These are phyloP conservation scores for Drosophila putrida DNA, from an alignment of 2,888 invertebrate genomes.

Conservation along the genomic window DNA sequence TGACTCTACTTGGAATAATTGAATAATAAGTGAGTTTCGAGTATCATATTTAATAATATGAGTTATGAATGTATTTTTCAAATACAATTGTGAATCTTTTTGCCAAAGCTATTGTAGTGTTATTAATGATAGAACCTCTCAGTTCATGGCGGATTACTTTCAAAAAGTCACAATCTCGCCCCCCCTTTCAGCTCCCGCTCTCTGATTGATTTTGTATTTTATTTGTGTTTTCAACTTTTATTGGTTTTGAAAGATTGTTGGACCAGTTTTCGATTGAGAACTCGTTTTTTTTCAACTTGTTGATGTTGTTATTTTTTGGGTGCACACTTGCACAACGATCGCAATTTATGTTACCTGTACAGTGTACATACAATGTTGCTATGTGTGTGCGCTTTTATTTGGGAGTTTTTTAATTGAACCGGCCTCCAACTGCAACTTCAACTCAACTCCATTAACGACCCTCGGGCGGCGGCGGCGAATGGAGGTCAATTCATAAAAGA, in stretches of 20 bases:
- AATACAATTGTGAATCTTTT: conserved; percentile 23
- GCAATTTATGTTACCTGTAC: conserved; percentile 50
- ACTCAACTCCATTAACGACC: conserved; percentile 49
- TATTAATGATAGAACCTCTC: conserved; percentile 57
- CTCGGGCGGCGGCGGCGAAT: conserved; percentile 60
- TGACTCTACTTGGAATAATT: conserved; percentile 4
- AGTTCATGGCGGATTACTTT: conserved; percentile 74
- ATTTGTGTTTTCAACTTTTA: conserved; percentile 18
- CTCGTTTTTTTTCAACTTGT: conserved; percentile 49
- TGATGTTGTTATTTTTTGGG: conserved; percentile 25
- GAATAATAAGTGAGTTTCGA: conserved; percentile 42
- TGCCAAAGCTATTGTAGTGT: conserved; percentile 22
- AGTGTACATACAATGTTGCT: conserved; percentile 33
- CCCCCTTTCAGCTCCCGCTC: background rate
- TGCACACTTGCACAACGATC: conserved; percentile 61
- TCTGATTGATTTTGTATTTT: conserved; percentile 39
- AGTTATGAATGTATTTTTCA: conserved; percentile 10
- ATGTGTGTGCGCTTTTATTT: conserved; percentile 21
- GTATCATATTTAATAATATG: conserved; percentile 24
- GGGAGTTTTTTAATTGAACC: conserved; percentile 64
- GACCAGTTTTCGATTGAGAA: conserved; percentile 74
- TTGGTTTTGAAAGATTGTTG: conserved; percentile 52
- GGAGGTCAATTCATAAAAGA: conserved; percentile 62
- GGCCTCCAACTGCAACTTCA: conserved; percentile 59
- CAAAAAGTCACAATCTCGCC: conserved; percentile 49